Evolutionary conservation across 2,797 vertebrate genomes (phyloP).

Genomic region (Chloroceryle inda): DNA sequence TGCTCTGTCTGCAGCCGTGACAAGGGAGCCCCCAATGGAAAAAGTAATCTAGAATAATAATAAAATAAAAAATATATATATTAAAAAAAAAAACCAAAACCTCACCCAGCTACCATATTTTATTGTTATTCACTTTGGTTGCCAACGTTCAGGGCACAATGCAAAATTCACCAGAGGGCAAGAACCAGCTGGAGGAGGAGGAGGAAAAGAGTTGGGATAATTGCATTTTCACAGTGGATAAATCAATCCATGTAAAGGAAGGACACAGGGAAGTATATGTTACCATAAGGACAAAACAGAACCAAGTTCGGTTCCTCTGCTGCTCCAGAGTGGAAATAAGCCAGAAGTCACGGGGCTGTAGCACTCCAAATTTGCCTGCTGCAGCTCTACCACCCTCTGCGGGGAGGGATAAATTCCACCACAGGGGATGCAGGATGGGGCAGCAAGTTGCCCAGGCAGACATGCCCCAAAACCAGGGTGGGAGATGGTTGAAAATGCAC

Average conservation of each 20-base stretch:
- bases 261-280: constrained; percentile 53
- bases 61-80: neutral
- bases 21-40: constrained; percentile 73
- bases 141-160: constrained; percentile 59
- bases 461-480: neutral
- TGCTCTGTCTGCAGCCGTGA: neutral
- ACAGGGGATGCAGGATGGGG: fast-evolving
- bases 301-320: fast-evolving
- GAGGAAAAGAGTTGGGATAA: constrained; percentile 64
- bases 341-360: neutral
- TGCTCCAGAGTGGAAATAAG: fast-evolving
- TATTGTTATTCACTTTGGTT: constrained; percentile 51
- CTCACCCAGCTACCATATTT: constrained; percentile 51
- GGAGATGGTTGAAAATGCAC: neutral
- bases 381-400: fast-evolving
- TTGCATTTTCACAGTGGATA: constrained; percentile 59
- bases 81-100: neutral
- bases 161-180: constrained; percentile 71
- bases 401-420: neutral
- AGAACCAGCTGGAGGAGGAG: constrained; percentile 40
- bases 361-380: neutral
- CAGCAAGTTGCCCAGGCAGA: neutral
- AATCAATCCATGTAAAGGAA: constrained; percentile 57
- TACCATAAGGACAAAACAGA: constrained; percentile 52
- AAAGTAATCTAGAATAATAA: constrained; percentile 74